Evolutionary conservation across 2,888 invertebrate species (phyloP).

Genomic region (Hartigia nigra): DNA sequence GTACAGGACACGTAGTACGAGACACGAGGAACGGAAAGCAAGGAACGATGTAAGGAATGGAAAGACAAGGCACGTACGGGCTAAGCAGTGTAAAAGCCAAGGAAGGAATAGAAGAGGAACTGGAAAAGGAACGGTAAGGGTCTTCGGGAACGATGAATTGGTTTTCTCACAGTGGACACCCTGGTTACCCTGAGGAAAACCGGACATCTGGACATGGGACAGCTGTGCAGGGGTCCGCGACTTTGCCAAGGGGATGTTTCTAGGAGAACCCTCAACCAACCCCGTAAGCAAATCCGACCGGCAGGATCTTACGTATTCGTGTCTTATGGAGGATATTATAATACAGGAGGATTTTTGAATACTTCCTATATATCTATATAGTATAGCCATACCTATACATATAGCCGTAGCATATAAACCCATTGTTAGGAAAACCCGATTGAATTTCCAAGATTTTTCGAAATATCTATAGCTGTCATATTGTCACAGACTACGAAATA

Average conservation of each 20-base stretch:
- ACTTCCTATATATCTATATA: not conserved
- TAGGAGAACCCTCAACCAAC: constrained; percentile 14
- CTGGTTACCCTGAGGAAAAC: constrained; percentile 40
- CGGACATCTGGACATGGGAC: constrained; percentile 63
- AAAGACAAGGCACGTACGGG: not conserved
- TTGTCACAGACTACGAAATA: constrained; percentile 34
- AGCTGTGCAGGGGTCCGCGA: constrained; percentile 44
- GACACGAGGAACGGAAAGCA: not conserved
- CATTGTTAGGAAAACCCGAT: not conserved
- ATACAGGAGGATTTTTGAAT: not conserved
- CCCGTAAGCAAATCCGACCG: constrained; percentile 35
- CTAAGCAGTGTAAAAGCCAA: constrained; percentile 5
- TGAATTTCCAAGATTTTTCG: not conserved
- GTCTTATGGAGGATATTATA: constrained; percentile 3
- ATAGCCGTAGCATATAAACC: not conserved
- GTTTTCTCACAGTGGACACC: constrained; percentile 53
- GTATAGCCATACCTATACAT: not conserved
- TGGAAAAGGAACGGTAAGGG: constrained; percentile 25
- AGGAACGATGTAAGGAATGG: not conserved
- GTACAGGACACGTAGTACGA: not conserved
- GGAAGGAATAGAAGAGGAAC: constrained; percentile 22
- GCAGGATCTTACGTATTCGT: constrained; percentile 29
- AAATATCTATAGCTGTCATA: not conserved
- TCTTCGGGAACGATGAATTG: constrained; percentile 31
- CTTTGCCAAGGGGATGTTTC: constrained; percentile 6